These are phyloP conservation scores for Saccostrea glomerata DNA, from an alignment of 1,140 invertebrate genomes.

Conservation along the genomic window DNA sequence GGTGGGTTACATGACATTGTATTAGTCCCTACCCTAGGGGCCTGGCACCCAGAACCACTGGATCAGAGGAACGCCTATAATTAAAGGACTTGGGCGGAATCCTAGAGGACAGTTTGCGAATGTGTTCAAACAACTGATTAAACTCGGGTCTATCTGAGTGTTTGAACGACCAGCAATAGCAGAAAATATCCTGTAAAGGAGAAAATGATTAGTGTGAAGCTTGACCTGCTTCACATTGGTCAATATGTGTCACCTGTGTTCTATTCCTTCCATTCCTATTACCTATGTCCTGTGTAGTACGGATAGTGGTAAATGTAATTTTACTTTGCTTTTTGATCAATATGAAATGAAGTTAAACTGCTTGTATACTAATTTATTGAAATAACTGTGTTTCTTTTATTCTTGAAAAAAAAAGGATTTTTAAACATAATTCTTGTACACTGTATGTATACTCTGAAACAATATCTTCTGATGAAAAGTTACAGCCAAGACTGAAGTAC, in stretches of 20 bases:
- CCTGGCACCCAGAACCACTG: slow-evolving; percentile 17
- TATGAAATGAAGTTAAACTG: too few species aligned
- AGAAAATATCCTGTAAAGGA: slow-evolving; percentile 91
- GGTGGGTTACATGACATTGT: not conserved
- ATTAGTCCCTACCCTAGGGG: slow-evolving; percentile 32
- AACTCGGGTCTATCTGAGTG: slow-evolving; percentile 93
- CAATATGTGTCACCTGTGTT: not conserved
- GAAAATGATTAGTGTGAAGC: slow-evolving; percentile 42
- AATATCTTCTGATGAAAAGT: too few species aligned
- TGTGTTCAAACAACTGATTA: slow-evolving; percentile 85
- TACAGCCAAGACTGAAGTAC: too few species aligned
- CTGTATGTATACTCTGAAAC: too few species aligned
- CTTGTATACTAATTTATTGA: too few species aligned
- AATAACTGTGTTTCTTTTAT: too few species aligned
- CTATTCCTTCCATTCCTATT: too few species aligned
- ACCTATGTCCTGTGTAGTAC: too few species aligned
- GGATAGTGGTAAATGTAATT: too few species aligned
- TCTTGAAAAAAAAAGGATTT: too few species aligned
- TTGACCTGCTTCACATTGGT: not conserved
- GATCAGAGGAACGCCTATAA: slow-evolving; percentile 29
- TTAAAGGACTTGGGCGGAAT: slow-evolving; percentile 24
- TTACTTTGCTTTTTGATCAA: too few species aligned
- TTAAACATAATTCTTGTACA: too few species aligned
- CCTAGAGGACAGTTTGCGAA: slow-evolving; percentile 29
- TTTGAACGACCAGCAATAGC: slow-evolving; percentile 96